phyloP scores from a whole-genome alignment of 1,140 invertebrate species.

The Sitobion miscanthi region DNA sequence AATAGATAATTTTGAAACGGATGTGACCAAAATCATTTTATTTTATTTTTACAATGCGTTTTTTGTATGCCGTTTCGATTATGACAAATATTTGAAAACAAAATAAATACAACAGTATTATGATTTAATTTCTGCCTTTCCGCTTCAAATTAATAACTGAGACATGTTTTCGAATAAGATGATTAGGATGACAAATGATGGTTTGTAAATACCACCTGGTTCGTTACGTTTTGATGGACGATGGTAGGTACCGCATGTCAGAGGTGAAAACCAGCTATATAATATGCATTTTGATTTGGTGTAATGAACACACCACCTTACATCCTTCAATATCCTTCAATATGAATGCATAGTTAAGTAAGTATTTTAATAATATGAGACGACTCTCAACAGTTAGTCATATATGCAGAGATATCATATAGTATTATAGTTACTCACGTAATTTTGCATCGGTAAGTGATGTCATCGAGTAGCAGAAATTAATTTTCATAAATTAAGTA shows the following conservation, averaged over 20 bases:
- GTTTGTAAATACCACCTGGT: constrained; percentile 36
- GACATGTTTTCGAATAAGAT: background rate
- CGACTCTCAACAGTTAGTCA: background rate
- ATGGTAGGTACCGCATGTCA: background rate
- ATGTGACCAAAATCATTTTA: constrained; percentile 7
- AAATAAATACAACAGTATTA: background rate
- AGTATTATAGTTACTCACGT: too few relatives aligned
- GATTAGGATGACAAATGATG: constrained; percentile 47
- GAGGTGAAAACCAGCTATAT: constrained; percentile 10
- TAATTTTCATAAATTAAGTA: background rate
- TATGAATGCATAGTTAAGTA: background rate
- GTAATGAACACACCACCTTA: background rate
- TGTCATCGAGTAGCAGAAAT: background rate
- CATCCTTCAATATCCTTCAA: background rate
- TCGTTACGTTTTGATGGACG: constrained; percentile 26
- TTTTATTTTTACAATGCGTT: background rate
- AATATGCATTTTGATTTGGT: constrained; percentile 29
- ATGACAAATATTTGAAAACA: background rate
- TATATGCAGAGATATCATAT: background rate
- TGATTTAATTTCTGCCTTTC: constrained; percentile 14
- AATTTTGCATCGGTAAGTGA: background rate
- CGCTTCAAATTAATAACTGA: background rate
- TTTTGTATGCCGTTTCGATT: background rate
- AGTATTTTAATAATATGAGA: background rate
- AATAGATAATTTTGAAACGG: constrained; percentile 13